Conservation (phyloP, 2,113 vertebrate species). For the Poicephalus gulielmi region DNA sequence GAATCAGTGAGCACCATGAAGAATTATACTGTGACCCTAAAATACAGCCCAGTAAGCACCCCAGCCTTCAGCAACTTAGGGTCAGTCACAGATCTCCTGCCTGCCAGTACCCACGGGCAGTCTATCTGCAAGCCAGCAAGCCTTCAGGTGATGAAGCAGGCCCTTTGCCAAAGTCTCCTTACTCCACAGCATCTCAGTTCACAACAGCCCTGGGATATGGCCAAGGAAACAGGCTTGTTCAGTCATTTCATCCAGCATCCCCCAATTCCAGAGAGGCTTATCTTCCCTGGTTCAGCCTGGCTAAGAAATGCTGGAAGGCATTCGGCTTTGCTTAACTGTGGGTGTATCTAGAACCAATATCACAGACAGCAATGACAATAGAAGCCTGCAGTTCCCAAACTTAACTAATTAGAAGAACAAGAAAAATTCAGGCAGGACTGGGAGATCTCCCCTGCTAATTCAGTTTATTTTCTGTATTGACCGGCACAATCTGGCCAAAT, state of each 20-base stretch:
- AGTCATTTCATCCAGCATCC: neutral
- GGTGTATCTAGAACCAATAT: neutral
- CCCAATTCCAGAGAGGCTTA: neutral
- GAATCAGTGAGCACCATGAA: neutral
- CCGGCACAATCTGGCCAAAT: slow-evolving; percentile 65
- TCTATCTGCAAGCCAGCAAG: neutral
- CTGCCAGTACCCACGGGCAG: neutral
- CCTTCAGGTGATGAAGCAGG: neutral
- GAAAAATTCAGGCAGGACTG: neutral
- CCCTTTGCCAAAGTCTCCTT: neutral
- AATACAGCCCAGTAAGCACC: neutral
- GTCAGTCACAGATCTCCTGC: neutral
- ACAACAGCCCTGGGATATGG: neutral
- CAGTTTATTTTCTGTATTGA: slow-evolving; percentile 52
- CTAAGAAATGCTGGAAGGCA: neutral
- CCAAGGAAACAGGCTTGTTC: neutral
- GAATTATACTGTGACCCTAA: neutral
- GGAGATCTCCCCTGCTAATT: slow-evolving; percentile 21
- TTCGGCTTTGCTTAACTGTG: neutral
- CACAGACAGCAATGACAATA: neutral
- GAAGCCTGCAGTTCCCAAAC: neutral
- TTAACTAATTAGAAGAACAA: slow-evolving; percentile 7
- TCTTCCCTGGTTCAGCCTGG: neutral
- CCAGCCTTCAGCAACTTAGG: neutral
- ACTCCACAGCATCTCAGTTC: neutral